These are phyloP conservation scores for Numida meleagris DNA, from an alignment of 2,113 vertebrate genomes.

Conservation along the genomic window DNA sequence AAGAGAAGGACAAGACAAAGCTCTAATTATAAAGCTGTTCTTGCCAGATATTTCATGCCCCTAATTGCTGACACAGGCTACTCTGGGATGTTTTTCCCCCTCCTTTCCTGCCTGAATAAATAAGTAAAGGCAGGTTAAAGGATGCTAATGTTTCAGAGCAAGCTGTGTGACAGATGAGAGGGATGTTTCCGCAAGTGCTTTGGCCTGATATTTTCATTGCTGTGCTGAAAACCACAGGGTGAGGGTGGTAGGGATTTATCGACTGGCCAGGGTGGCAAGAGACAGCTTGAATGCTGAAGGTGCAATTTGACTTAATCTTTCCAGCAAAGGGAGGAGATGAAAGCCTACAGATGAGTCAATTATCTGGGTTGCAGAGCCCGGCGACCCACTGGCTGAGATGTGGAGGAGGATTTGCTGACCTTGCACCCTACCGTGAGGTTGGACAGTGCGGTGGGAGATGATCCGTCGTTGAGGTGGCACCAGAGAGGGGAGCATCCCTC, in stretches of 20 bases:
- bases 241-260: neutral
- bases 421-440: neutral
- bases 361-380: neutral
- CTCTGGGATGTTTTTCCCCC: neutral
- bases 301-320: conserved; percentile 3
- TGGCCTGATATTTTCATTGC: neutral
- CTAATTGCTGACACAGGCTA: conserved; percentile 40
- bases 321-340: neutral
- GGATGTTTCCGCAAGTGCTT: neutral
- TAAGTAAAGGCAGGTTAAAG: neutral
- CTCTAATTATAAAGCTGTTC: neutral
- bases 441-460: neutral
- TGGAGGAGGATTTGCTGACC: conserved; percentile 9
- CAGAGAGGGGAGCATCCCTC: neutral
- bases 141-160: neutral
- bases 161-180: neutral
- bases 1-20: neutral
- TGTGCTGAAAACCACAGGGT: neutral
- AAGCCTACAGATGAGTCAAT: neutral
- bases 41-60: conserved; percentile 10
- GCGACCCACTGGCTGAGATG: neutral
- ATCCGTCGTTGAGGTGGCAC: neutral
- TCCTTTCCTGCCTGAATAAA: conserved; percentile 8
- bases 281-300: neutral
- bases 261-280: neutral